phyloP scores from a whole-genome alignment of 2,888 invertebrate genomes.

The Chloroclystis v-ata region DNA sequence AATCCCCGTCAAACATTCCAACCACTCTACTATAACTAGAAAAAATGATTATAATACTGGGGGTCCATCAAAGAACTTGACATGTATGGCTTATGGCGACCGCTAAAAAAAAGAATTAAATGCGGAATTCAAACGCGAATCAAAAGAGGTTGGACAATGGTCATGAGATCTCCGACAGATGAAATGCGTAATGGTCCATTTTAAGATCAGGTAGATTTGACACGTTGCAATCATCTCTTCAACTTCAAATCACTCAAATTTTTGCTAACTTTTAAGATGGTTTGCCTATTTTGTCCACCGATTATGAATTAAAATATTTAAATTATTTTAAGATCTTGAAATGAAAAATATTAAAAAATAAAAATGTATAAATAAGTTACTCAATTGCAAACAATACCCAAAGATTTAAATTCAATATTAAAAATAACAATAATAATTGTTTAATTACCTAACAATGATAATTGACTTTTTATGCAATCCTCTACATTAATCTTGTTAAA shows the following conservation, averaged over 20 bases:
- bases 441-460: no score
- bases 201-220: constrained; percentile 68
- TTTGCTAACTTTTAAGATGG: no score
- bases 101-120: constrained; percentile 40
- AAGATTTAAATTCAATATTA: constrained; percentile 8
- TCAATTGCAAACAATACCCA: no score
- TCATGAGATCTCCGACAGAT: constrained; percentile 57
- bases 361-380: no score
- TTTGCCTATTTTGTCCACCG: no score
- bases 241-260: no score
- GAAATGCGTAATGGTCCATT: constrained; percentile 53
- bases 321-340: not conserved
- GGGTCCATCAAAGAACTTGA: constrained; percentile 53
- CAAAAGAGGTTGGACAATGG: constrained; percentile 76
- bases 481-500: no score
- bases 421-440: no score
- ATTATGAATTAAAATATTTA: no score
- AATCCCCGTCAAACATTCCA: not conserved
- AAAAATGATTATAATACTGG: constrained; percentile 36
- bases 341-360: not conserved
- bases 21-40: constrained; percentile 1
- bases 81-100: constrained; percentile 49
- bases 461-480: no score
- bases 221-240: constrained; percentile 61
- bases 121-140: constrained; percentile 54